Base-by-base conservation (phyloP, 2,113 vertebrate genomes). In the Sinosuthora webbiana region DNA sequence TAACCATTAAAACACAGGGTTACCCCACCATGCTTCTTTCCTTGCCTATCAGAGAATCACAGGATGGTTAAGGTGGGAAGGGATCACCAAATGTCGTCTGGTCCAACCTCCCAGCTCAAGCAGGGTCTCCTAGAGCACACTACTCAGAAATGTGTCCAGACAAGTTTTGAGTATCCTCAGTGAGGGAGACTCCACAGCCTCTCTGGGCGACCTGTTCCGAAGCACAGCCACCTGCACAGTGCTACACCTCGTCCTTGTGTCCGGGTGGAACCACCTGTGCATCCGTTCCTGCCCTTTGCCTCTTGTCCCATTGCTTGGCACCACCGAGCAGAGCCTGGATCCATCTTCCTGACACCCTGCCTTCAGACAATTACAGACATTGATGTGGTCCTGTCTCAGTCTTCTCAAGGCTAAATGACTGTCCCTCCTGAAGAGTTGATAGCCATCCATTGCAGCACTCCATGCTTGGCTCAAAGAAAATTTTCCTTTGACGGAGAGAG, bases 291-390 rank as follows among this genome's bases (percentile, higher is more conserved):
- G 8, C 23, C 33, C 2, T 1, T 28, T 39, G 28, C 10, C 15
- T 47, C 41, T 25, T 30, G 28, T 39, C 28, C 47, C 24, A 11
- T 10, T 14, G 41, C 41, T 70, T 0, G 0, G 24, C 47, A 52
- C 9, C 22, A 52, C 5, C 0, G 0, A 7, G 24, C 1, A 30
- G 25, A 71, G 9, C 31, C 18, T 21, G 10, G 27, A 8, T 41
- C 49, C n/a, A 7, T 11, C 28, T 4, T 47, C 47, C 11, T 44
- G 44, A 37, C n/a, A 39, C 7, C 23, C 45, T 47, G 19, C 19
- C 75, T 63, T 39, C 75, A 55, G 28, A n/a, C 11, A 24, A 8
- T 13, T 4, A 13, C 20, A 53, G n/a, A n/a, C 47, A 47, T n/a
- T 5, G 21, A 14, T 28, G 13, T 53, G 19, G 7, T 20, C 23